phyloP scores from a whole-genome alignment of 2,888 invertebrate genomes.

The Panzeria rudis region DNA sequence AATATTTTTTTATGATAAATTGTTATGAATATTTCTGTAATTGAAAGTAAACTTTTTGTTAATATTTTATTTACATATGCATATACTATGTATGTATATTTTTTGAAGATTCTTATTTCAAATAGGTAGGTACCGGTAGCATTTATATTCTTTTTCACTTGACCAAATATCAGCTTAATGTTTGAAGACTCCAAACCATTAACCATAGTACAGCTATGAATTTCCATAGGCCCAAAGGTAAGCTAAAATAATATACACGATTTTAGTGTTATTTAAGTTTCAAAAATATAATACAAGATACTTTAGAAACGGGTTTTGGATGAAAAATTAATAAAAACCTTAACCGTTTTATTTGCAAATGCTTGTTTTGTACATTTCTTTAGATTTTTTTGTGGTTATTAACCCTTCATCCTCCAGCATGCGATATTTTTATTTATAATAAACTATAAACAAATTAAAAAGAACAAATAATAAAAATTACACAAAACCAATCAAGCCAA shows the following conservation, averaged over 20 bases:
- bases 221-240: constrained; percentile 78
- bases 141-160: constrained; percentile 19
- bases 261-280: constrained; percentile 36
- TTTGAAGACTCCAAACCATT: constrained; percentile 59
- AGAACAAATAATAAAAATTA: constrained; percentile 31
- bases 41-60: constrained; percentile 20
- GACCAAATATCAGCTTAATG: constrained; percentile 63
- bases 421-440: constrained; percentile 41
- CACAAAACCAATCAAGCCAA: constrained; percentile 59
- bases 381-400: constrained; percentile 18
- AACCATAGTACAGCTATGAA: constrained; percentile 78
- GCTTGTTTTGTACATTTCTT: constrained; percentile 10
- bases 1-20: constrained; percentile 34
- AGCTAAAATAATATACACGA: constrained; percentile 78
- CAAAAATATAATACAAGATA: background rate
- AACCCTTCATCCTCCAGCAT: constrained; percentile 54
- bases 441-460: constrained; percentile 48
- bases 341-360: constrained; percentile 57
- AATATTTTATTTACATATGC: background rate
- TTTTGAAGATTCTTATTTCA: constrained; percentile 17
- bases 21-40: background rate
- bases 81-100: background rate
- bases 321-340: constrained; percentile 56
- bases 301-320: background rate
- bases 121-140: constrained; percentile 66